Base-by-base conservation (phyloP, 37 sponge, comb jelly and placozoan species). In the Hormiphora californensis region DNA sequence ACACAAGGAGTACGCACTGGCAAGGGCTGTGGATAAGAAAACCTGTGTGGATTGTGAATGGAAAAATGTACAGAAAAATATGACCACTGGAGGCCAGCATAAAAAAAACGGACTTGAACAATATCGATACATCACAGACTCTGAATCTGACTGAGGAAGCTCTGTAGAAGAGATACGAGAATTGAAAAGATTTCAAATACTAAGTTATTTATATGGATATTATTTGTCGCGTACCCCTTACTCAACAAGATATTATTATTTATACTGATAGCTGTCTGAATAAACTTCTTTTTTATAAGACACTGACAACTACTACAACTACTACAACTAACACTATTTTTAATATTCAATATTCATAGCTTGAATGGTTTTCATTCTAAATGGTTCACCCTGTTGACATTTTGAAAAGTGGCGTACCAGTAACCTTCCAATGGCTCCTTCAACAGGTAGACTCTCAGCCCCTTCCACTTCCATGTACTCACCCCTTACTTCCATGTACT, bases 371-470 rank as follows among this genome's bases (percentile, higher is more conserved):
- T 49, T 49, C 53, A 5, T 57, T 57, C 27, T 28, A 30, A 30
- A 57, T 57, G 61, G 61, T 57, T 30, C 61, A 57, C n/a, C 61
- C 61, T 5, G 27, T 57, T 28, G 61, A 57, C 61, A 57, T 57
- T 12, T 30, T 57, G 30, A 57, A 57, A 28, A 30, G 30, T 19
- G 61, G 61, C n/a, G 61, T 57, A 5, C 61, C 61, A 21, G 61
- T 57, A 4, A 30, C n/a, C 61, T 28, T 57, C 61, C n/a, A 57
- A 57, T 57, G 61, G 61, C 61, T 57, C 27, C 23, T 57, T 21
- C 30, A 57, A 57, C 61, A 57, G 61, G 61, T 57, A 49, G n/a
- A n/a, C n/a, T n/a, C n/a, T n/a, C n/a, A n/a, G n/a, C n/a, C n/a
- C n/a, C n/a, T n/a, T n/a, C n/a, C n/a, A n/a, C n/a, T n/a, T n/a